Evolutionary conservation across 2,888 invertebrate species (phyloP), one percentile per base, ranked within the genome.

Genomic region (Limnephilus rhombicus): DNA sequence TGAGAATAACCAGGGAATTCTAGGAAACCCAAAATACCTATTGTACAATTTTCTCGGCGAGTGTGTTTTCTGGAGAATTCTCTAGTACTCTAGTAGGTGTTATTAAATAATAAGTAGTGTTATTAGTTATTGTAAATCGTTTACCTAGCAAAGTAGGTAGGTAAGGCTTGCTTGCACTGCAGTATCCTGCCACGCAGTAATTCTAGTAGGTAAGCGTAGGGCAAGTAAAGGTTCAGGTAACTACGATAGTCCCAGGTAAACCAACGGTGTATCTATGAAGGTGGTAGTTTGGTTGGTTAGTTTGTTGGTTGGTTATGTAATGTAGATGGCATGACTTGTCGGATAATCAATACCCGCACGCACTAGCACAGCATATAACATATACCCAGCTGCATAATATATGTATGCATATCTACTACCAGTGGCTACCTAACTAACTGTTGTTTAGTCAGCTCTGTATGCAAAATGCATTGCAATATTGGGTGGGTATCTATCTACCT

Each of bases 331-430:
- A 91, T 92, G 92, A 92, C 92, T 91, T 83, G 90, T 82, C 92
- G 80, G 88, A 91, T 92, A 92, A 92, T 92, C 92, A 92, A 92
- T 92, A 91, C 85, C 0, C 68, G 82, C 91, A 87, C 87, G 41
- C 92, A 91, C 86, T 29, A 41, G 31, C 31, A 53, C 86, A 29
- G 18, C 37, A 49, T 11, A 49, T 15, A 31, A 9, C 11, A 29
- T 29, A 1, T 68, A 68, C 18, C 68, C 9, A n/a, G 24, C 68
- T 68, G 49, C 49, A 49, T 49, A 13, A n/a, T 68, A 7, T 68
- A 24, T 68, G 3, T 5, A 9, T 68, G 68, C 68, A n/a, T n/a
- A 68, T 68, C 9, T n/a, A n/a, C 68, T n/a, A 68, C 24, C 24
- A 68, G 24, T 68, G 41, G 41, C 41, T 41, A 68, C 7, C 15